Evolutionary conservation across 2,797 vertebrate genomes (phyloP), one percentile per base, ranked within the genome.

Genomic region (Poecilia wingei): DNA sequence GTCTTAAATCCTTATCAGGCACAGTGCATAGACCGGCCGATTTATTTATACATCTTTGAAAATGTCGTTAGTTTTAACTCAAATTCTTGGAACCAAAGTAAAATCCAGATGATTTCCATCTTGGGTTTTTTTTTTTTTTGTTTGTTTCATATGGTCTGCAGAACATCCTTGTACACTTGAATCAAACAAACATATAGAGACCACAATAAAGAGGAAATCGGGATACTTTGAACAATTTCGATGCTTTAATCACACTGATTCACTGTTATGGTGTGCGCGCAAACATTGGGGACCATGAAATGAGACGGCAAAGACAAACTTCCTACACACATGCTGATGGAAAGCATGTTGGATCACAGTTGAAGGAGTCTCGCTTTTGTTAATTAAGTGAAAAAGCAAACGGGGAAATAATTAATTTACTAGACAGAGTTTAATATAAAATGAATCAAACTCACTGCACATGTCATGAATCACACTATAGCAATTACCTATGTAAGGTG

Each of bases 231-330:
- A 82, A 76, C 39, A 73, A 79, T 78, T 79, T 59, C 74, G 84
- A 87, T 66, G 75, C 76, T 88, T 75, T 84, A 83, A 92, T 90
- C 76, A 84, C 53, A 78, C 78, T 59, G 81, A 82, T 84, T 84
- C 20, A 82, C 68, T 46, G 6, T 28, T 28, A 45, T 46, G 68
- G 57, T 82, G 79, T 81, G 39, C 78, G 61, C 72, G 64, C 47
- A 87, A 87, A 88, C 77, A 82, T 18, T 61, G 13, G 33, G 73
- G 43, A 51, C 73, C 74, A 84, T 76, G 61, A 39, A 53, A 51
- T 66, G 20, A 74, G 66, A 28, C 45, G 22, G 72, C 39, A 51
- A 6, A 39, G 28, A 31, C 6, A 41, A 46, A 74, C 28, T 53
- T n/a, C 6, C 3, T 33, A n/a, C 51, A 61, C 5, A 79, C 81